Conservation (phyloP, 2,113 vertebrate species). For the Neoarius graeffei region DNA sequence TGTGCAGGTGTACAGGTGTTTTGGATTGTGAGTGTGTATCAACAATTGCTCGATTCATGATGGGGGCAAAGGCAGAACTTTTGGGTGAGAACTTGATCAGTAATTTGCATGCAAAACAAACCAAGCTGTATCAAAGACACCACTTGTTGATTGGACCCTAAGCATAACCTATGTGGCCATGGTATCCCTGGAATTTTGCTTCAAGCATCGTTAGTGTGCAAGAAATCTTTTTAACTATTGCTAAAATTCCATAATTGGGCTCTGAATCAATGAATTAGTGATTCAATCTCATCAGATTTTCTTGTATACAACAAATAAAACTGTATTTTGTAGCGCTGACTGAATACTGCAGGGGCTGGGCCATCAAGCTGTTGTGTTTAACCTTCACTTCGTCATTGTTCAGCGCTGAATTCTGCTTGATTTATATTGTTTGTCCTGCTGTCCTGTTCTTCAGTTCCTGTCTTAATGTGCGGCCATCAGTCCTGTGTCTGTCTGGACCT, state of each 20-base stretch:
- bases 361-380: slow-evolving; percentile 4
- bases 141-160: background rate
- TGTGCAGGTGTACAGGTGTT: background rate
- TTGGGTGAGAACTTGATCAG: background rate
- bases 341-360: background rate
- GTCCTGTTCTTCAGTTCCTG: slow-evolving; percentile 43
- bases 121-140: background rate
- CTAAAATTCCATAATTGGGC: background rate
- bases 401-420: slow-evolving; percentile 28
- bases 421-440: slow-evolving; percentile 23
- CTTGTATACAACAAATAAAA: background rate
- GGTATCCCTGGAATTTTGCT: background rate
- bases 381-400: slow-evolving; percentile 22
- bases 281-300: background rate
- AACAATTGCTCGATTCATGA: background rate
- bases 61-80: background rate
- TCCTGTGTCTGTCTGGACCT: slow-evolving; percentile 46
- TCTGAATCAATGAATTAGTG: background rate
- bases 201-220: background rate
- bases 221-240: background rate
- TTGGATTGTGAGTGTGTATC: background rate
- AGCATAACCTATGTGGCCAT: background rate
- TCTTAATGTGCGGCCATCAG: slow-evolving; percentile 44
- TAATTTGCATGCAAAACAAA: background rate
- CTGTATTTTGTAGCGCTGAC: background rate